A percentile compares a stretch with the other conserved stretches of the same genome.
Conservation (phyloP, 2,113 vertebrate species). For the Bubo bubo region DNA sequence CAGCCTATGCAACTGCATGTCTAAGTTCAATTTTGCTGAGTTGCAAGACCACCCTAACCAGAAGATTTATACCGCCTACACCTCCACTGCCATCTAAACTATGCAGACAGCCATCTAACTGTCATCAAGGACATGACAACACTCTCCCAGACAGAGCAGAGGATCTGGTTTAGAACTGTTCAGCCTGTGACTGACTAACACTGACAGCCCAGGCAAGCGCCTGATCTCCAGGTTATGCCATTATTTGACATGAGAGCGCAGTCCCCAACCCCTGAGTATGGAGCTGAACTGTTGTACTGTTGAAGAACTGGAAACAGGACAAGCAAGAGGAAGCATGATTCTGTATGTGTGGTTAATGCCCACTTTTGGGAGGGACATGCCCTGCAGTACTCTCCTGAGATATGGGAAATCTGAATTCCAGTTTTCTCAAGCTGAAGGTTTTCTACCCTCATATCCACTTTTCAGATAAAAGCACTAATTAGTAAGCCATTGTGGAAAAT, state of each 20-base stretch:
- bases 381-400: neutral
- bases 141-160: neutral
- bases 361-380: neutral
- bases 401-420: neutral
- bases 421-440: neutral
- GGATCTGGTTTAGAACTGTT: neutral
- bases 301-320: neutral
- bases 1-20: neutral
- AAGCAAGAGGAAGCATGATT: neutral
- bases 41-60: neutral
- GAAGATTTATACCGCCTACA: neutral
- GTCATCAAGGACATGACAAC: neutral
- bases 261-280: neutral
- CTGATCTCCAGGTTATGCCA: neutral
- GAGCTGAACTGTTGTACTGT: neutral
- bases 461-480: neutral
- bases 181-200: neutral
- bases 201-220: neutral
- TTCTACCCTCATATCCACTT: neutral
- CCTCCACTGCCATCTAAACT: neutral
- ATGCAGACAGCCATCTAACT: neutral
- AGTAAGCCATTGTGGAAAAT: neutral
- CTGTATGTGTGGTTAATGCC: neutral
- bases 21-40: neutral
- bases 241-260: neutral